Evolutionary conservation across 2,797 vertebrate species (phyloP).

Genomic region (Pteronotus mesoamericanus): DNA sequence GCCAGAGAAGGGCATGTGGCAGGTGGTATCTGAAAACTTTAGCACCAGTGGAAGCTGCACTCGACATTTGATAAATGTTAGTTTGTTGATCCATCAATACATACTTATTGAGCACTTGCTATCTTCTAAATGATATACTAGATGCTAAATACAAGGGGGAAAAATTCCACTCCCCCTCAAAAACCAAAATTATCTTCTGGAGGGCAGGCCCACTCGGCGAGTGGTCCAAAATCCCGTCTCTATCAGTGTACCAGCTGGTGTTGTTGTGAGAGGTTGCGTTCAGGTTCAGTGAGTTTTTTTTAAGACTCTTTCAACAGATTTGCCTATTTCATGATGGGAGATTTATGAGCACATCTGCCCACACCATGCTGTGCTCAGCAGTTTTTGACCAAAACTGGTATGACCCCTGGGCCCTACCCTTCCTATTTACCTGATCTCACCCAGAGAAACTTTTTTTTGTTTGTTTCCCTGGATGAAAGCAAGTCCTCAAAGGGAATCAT

Average conservation of each 20-base stretch:
- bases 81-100: neutral
- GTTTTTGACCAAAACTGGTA: neutral
- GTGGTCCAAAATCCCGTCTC: neutral
- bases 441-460: neutral
- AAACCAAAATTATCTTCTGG: neutral
- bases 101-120: neutral
- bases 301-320: neutral
- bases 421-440: neutral
- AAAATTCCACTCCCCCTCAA: too few species aligned
- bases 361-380: neutral
- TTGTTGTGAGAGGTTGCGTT: too few species aligned
- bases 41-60: neutral
- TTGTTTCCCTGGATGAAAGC: neutral
- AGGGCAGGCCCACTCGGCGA: neutral
- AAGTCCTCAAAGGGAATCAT: neutral
- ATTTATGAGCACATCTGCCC: neutral
- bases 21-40: neutral
- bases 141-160: neutral
- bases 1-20: neutral
- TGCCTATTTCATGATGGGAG: neutral
- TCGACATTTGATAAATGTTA: neutral
- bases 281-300: neutral
- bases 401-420: neutral
- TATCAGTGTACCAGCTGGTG: neutral
- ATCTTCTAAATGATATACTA: neutral